Conservation (phyloP, 2,797 vertebrate genomes). For the Aplochiton taeniatus region DNA sequence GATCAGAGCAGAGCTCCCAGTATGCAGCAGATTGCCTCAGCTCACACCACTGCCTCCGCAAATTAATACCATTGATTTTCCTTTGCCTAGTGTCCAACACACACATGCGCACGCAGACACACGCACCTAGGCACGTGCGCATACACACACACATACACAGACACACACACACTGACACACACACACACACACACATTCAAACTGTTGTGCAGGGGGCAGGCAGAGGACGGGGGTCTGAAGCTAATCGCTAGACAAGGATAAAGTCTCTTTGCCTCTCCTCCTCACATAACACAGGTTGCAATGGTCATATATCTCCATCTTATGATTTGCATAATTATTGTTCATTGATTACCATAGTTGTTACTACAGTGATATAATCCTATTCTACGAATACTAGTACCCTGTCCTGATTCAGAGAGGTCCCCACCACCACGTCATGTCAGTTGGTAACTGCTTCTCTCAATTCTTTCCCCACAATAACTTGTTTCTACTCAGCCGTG, state of each 20-base stretch:
- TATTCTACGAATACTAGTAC: too few relatives aligned
- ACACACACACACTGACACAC: too few relatives aligned
- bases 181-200: too few relatives aligned
- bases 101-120: constrained; percentile 10
- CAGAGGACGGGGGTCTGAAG: constrained; percentile 42
- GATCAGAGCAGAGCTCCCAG: constrained; percentile 63
- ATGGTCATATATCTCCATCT: too few relatives aligned
- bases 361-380: too few relatives aligned
- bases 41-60: constrained; percentile 77
- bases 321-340: too few relatives aligned
- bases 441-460: too few relatives aligned
- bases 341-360: too few relatives aligned
- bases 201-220: constrained; percentile 47
- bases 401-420: too few relatives aligned
- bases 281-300: constrained; percentile 30
- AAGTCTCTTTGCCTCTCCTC: background rate
- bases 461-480: too few relatives aligned
- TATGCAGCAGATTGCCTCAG: constrained; percentile 76
- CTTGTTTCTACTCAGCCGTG: too few relatives aligned
- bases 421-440: too few relatives aligned
- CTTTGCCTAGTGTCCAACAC: constrained; percentile 57
- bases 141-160: constrained; percentile 16
- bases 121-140: constrained; percentile 10
- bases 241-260: constrained; percentile 40
- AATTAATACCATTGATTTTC: constrained; percentile 82